Base-by-base conservation (phyloP, 2,797 vertebrate species). In the Gymnocypris eckloni region DNA sequence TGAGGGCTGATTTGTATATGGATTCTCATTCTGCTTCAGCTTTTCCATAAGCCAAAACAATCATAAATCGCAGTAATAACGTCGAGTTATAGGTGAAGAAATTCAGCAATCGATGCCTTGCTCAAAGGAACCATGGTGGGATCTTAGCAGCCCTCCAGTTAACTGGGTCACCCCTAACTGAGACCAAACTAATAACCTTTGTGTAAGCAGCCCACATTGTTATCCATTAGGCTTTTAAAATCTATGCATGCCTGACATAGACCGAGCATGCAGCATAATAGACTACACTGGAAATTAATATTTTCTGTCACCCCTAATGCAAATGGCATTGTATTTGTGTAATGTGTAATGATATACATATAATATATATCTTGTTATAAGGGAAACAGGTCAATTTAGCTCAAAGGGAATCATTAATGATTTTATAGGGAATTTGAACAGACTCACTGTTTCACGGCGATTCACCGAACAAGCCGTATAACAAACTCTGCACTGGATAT, bases 101-200 rank as follows among this genome's bases (percentile, higher is more conserved):
- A 67, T 76, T 66, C 4, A 76, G 4, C 9, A 13, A 83, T 83
- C 13, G 0, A 83, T 83, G 28, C 28, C 9, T 37, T 9, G 10
- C 28, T 75, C 25, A 75, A 61, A 64, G 71, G 52, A 37, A 52
- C 11, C 41, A 39, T 22, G 54, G 70, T 50, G 70, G 7, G 54
- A 59, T 41, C 48, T 70, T 70, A 80, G 66, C 48, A 52, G 16
- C 28, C 50, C 69, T 82, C n/a, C 69, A 56, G 50, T 71, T 82
- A 82, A 72, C 52, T 70, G 45, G 79, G 59, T 79, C 78, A 66
- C 79, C 67, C 66, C 59, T 83, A 25, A 77, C 48, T 84, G 82
- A 66, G 81, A 61, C 13, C 52, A 43, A 41, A 72, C 11, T 20
- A 41, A 82, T 67, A 82, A 45, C 37, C 69, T 81, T 81, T 81